A percentile compares a stretch with the other conserved stretches of the same genome.
Evolutionary conservation across 2,797 vertebrate genomes (phyloP).

Genomic region (Luscinia megarhynchos): DNA sequence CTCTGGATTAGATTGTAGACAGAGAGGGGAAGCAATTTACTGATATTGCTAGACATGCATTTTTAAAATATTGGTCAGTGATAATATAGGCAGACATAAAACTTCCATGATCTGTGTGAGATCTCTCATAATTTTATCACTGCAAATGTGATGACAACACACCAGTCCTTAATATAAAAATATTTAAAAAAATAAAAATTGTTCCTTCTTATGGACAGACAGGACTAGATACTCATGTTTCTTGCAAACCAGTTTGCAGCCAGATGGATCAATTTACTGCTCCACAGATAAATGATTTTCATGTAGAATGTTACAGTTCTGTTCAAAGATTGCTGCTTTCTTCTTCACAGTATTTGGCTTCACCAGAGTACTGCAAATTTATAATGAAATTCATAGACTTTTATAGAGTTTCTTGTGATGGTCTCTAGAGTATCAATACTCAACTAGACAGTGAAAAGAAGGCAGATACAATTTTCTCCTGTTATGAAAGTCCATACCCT

Average conservation of each 20-base stretch:
- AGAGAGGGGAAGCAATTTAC: neutral
- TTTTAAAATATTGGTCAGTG: neutral
- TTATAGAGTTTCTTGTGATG: neutral
- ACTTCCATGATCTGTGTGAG: neutral
- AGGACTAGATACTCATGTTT: neutral
- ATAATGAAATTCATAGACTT: neutral
- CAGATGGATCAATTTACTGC: neutral
- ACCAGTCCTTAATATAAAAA: neutral
- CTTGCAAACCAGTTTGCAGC: neutral
- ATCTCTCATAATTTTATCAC: neutral
- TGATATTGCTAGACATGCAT: neutral
- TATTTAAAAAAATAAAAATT: neutral
- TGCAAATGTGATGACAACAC: neutral
- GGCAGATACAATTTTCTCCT: neutral
- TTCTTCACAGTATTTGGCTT: neutral
- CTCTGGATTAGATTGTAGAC: neutral
- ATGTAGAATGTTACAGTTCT: neutral
- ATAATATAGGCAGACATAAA: neutral
- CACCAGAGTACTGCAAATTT: neutral
- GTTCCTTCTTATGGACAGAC: neutral
- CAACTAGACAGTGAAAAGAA: neutral
- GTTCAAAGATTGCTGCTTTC: neutral
- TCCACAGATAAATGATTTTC: neutral
- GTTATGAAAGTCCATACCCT: neutral
- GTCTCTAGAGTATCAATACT: neutral